These are phyloP conservation scores for Elachura formosa DNA, from an alignment of 2,113 vertebrate genomes.

Conservation along the genomic window DNA sequence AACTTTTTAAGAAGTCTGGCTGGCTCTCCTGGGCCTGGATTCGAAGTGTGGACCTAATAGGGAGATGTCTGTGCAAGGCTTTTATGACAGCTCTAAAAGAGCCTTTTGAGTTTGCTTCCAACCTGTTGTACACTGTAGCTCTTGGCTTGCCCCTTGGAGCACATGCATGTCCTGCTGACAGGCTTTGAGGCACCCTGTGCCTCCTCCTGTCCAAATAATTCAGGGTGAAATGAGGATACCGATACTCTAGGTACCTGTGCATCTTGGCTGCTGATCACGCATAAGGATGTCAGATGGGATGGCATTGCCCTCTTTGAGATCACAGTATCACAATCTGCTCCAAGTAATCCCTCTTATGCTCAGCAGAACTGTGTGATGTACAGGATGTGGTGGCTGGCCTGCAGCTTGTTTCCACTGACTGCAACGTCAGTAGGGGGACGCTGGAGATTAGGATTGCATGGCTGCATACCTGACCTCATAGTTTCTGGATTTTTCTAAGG, in stretches of 20 bases:
- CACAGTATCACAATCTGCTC: background rate
- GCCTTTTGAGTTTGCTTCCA: background rate
- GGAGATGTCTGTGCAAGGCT: background rate
- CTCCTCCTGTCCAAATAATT: background rate
- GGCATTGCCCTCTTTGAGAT: background rate
- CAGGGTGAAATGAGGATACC: background rate
- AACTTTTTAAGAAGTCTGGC: background rate
- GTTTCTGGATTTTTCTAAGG: background rate
- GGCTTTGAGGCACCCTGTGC: background rate
- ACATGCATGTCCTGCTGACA: background rate
- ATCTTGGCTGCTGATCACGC: background rate
- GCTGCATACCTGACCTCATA: background rate
- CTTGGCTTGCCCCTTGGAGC: background rate
- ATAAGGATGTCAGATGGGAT: background rate
- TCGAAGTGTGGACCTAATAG: background rate
- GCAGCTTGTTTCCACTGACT: background rate
- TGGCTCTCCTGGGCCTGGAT: background rate
- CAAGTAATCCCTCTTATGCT: background rate
- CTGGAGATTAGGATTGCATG: background rate
- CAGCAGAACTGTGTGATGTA: rapidly evolving
- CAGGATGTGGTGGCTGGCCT: background rate
- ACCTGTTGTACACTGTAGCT: background rate
- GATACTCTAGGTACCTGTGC: rapidly evolving
- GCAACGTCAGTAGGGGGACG: rapidly evolving
- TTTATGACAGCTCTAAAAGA: background rate